phyloP scores from a whole-genome alignment of 1,140 invertebrate species.

The Polypedilum vanderplanki region DNA sequence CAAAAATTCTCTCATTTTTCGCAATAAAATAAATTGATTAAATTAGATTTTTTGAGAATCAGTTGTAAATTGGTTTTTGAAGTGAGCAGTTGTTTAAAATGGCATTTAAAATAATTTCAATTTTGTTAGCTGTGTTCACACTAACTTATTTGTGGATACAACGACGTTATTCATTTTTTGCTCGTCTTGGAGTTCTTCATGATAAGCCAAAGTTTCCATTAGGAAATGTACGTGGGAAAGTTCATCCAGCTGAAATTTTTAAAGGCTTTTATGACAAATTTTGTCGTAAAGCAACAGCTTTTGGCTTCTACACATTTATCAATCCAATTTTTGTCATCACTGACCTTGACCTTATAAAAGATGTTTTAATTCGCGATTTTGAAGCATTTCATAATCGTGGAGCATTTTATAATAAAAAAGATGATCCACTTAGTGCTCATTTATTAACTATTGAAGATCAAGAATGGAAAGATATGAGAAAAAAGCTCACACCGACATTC shows the following conservation, averaged over 20 bases:
- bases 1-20: background rate
- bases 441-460: slow-evolving; percentile 48
- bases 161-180: background rate
- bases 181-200: background rate
- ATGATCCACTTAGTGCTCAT: slow-evolving; percentile 49
- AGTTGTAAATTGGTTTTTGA: background rate
- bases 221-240: slow-evolving; percentile 43
- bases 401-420: slow-evolving; percentile 43
- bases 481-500: slow-evolving; percentile 56
- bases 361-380: slow-evolving; percentile 52
- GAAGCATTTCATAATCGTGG: slow-evolving; percentile 48
- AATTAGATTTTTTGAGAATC: background rate
- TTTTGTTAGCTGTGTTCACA: background rate
- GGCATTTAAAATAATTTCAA: background rate
- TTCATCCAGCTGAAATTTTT: background rate
- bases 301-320: background rate
- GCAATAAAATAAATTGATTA: background rate
- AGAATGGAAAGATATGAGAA: slow-evolving; percentile 53
- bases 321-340: background rate
- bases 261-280: background rate
- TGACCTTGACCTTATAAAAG: slow-evolving; percentile 43
- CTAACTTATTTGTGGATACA: background rate
- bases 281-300: background rate
- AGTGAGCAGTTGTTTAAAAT: background rate
- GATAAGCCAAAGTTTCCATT: slow-evolving; percentile 4